Base-by-base conservation (phyloP, 2,797 vertebrate species). In the Psittacula echo region DNA sequence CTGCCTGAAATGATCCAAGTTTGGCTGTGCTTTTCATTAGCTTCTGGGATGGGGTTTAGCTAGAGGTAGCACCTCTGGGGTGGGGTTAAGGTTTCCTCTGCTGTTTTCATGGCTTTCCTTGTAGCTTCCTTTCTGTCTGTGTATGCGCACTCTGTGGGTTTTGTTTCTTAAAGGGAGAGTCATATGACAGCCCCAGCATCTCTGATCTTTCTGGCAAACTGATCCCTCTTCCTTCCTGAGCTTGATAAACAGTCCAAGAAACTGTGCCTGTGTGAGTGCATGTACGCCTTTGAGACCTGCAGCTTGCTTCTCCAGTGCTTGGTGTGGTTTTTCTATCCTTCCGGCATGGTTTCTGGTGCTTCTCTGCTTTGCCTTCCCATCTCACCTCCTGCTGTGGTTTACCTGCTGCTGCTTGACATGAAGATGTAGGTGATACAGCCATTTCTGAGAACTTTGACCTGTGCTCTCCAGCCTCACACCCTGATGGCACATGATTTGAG, bases 151-250 rank as follows among this genome's bases (percentile, higher is more conserved):
- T 86, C 81, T 95, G 96, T 53, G 87, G 90, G 86, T 94, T 96
- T 96, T 96, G 66, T 96, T 96, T 96, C 95, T 94, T 91, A 92
- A 89, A 85, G 64, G 84, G 67, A 94, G 77, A 4, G 29, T 96
- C 96, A 93, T 94, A 90, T 92, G 95, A 97, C 85, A 89, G 88
- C 86, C 70, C 32, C 89, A 94, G 47, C 93, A 95, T 87, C 89
- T 96, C 92, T 94, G 95, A 97, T 97, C 95, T 95, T 83, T 93
- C 88, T 96, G 88, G 90, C 94, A 92, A 92, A 68, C 92, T 45
- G 45, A 94, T 94, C 81, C 77, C 75, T 92, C 95, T 97, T 97
- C 97, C 97, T 97, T 97, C 97, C 96, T 96, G 94, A 96, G 86
- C 74, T 44, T 82, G 91, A 96, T 94, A 97, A 97, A 94, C 92